phyloP scores from a whole-genome alignment of 92 coral and sea anemone genomes.

The Porites evermanni region DNA sequence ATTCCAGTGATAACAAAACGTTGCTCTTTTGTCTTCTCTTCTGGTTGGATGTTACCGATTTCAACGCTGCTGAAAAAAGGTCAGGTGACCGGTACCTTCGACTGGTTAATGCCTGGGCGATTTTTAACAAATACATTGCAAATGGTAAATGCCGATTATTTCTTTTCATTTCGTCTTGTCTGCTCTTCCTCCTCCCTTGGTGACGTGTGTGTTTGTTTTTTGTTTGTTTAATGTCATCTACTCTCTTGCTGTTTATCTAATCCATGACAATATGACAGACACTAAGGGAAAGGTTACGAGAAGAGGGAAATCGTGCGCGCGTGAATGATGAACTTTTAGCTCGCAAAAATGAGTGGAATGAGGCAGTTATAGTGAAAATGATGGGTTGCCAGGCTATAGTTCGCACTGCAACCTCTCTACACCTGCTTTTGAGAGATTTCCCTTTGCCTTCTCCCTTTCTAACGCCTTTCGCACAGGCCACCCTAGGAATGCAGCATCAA shows the following conservation, averaged over 20 bases:
- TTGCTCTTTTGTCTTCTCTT: conserved; percentile 74
- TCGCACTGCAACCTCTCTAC: too few species aligned
- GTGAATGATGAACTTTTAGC: too few species aligned
- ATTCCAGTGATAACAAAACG: conserved; percentile 50
- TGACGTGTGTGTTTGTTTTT: not conserved
- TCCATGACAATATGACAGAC: too few species aligned
- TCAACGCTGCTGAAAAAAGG: conserved; percentile 83
- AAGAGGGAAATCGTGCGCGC: too few species aligned
- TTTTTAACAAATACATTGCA: conserved; percentile 87
- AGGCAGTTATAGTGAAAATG: too few species aligned
- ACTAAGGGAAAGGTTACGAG: too few species aligned
- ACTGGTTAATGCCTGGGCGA: conserved; percentile 92
- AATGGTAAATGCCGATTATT: not conserved
- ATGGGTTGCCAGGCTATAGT: too few species aligned
- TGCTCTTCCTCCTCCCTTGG: not conserved
- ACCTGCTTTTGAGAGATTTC: too few species aligned
- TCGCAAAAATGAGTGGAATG: too few species aligned
- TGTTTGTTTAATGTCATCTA: not conserved
- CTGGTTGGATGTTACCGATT: conserved; percentile 93
- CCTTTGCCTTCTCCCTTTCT: too few species aligned
- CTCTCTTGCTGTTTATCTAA: too few species aligned
- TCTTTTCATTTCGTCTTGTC: not conserved
- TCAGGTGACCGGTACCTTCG: conserved; percentile 92
- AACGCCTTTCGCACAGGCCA: too few species aligned
- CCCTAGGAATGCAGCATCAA: not conserved